Evolutionary conservation across 2,797 vertebrate genomes (phyloP).

Genomic region (Vipera latastei): DNA sequence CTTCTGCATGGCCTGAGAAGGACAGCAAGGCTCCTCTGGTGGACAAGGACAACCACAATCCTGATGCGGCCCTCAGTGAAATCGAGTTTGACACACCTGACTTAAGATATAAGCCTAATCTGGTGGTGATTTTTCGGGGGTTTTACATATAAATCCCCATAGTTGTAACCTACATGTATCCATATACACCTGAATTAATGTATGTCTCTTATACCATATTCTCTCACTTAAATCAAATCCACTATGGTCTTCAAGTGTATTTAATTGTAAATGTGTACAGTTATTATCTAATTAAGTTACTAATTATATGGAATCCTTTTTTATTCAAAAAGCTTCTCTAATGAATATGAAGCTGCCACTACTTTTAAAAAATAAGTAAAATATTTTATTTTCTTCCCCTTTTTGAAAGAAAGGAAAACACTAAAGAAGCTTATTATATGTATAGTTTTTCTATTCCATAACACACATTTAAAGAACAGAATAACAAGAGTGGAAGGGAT

Average conservation of each 20-base stretch:
- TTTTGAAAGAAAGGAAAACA: background rate
- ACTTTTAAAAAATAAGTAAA: background rate
- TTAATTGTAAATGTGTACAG: background rate
- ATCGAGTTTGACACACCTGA: no score
- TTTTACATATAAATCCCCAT: background rate
- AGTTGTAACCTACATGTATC: background rate
- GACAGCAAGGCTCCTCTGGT: no score
- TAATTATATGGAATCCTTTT: background rate
- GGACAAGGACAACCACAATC: no score
- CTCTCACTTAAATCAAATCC: background rate
- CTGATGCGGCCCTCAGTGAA: no score
- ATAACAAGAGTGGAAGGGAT: background rate
- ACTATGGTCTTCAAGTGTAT: background rate
- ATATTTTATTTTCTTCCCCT: background rate
- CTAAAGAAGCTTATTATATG: background rate
- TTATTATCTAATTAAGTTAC: background rate
- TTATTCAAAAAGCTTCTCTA: background rate
- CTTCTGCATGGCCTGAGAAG: no score
- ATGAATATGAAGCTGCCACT: background rate
- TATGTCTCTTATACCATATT: background rate
- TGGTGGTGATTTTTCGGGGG: background rate
- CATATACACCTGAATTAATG: background rate
- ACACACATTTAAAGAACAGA: background rate
- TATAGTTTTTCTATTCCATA: background rate
- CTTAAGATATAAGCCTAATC: background rate